Percentiles rank a stretch among this genome's conserved stretches.
These are phyloP conservation scores for Neolamprologus modestus DNA, from an alignment of 2,113 vertebrate species.

Conservation along the genomic window DNA sequence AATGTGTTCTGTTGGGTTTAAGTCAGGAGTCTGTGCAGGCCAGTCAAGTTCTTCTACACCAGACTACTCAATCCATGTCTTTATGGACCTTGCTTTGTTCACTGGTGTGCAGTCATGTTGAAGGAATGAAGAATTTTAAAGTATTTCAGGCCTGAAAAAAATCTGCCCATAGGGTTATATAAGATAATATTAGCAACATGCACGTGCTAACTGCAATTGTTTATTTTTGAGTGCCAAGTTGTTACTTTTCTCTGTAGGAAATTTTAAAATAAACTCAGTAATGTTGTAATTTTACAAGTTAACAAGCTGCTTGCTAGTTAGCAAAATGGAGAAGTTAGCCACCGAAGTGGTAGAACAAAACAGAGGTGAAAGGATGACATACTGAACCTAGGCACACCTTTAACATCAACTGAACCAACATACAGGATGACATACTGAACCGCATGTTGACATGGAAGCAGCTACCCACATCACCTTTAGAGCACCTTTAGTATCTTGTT, in stretches of 20 bases:
- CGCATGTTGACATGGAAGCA: neutral
- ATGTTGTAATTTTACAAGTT: neutral
- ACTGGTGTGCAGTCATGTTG: neutral
- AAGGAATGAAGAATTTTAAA: neutral
- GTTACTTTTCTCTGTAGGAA: neutral
- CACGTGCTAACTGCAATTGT: accelerated
- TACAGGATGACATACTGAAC: neutral
- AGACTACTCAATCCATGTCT: neutral
- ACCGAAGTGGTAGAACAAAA: neutral
- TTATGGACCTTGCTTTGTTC: neutral
- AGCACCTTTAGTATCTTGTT: neutral
- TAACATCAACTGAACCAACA: neutral
- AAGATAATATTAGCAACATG: neutral
- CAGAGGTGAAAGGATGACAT: neutral
- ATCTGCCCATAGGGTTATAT: neutral
- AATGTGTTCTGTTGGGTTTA: neutral
- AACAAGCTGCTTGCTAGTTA: neutral
- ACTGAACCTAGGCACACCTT: neutral
- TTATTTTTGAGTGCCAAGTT: accelerated
- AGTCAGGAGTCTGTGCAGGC: neutral
- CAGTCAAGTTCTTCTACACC: neutral
- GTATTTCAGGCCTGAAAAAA: neutral
- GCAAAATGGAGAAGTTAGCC: neutral
- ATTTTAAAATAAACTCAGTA: accelerated
- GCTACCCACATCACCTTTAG: neutral